Percentiles rank a stretch among this genome's conserved stretches.
Evolutionary conservation across 2,113 vertebrate species (phyloP).

Genomic region (Pongo pygmaeus): DNA sequence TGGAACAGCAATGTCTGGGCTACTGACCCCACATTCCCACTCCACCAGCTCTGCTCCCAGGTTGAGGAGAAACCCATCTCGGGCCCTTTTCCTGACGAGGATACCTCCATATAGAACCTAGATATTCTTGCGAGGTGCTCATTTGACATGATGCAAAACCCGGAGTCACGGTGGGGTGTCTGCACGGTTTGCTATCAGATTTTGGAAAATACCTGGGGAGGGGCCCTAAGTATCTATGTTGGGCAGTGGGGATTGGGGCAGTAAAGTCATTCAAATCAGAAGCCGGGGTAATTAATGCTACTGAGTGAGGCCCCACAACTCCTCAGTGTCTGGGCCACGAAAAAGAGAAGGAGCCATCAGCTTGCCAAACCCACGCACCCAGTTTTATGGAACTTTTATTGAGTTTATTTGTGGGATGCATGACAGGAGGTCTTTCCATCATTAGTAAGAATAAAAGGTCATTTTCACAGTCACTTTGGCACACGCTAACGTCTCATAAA

Average conservation of each 20-base stretch:
- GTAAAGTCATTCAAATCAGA: not conserved
- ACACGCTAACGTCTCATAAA: constrained; percentile 93
- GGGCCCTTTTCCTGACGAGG: accelerated
- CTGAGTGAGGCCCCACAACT: not conserved
- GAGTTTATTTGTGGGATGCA: constrained; percentile 93
- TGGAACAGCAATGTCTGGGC: not conserved
- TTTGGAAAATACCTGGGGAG: not conserved
- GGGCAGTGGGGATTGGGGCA: not conserved
- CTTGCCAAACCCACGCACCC: constrained; percentile 75
- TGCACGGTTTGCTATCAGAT: accelerated
- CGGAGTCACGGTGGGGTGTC: not conserved
- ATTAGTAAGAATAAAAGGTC: constrained; percentile 95
- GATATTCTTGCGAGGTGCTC: not conserved
- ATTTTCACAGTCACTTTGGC: constrained; percentile 99
- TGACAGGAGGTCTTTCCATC: constrained; percentile 90
- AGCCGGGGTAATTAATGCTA: not conserved
- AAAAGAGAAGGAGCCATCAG: constrained; percentile 50
- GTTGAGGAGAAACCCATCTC: accelerated
- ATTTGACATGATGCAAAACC: accelerated
- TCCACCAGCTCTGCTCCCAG: not conserved
- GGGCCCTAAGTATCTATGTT: accelerated
- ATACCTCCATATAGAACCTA: not conserved
- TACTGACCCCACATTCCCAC: not conserved
- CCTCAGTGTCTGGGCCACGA: too few species aligned
- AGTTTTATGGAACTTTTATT: constrained; percentile 86